phyloP scores from a whole-genome alignment of 2,113 vertebrate species.

The Sapajus apella region DNA sequence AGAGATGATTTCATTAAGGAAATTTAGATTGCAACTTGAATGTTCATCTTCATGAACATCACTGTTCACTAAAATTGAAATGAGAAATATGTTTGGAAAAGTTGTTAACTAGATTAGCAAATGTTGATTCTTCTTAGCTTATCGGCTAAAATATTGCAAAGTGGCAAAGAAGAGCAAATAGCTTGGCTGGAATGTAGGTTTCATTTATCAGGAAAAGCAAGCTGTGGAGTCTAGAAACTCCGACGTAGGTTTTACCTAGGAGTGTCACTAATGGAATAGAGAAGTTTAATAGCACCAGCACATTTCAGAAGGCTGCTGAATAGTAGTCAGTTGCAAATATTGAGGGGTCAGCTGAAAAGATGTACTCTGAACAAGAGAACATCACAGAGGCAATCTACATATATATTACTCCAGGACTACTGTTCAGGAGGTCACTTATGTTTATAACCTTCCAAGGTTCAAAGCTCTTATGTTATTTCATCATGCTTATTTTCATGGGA shows the following conservation, averaged over 20 bases:
- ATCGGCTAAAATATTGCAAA: background rate
- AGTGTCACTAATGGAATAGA: constrained; percentile 43
- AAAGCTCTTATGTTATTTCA: background rate
- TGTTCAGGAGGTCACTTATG: no score
- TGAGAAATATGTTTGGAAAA: background rate
- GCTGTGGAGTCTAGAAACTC: constrained; percentile 64
- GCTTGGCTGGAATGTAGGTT: constrained; percentile 1
- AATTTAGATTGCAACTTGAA: background rate
- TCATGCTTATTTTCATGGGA: background rate
- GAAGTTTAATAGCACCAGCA: background rate
- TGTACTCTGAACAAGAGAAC: background rate
- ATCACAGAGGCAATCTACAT: background rate
- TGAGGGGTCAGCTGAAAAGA: background rate
- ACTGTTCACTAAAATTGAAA: constrained; percentile 12
- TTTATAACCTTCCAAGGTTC: background rate
- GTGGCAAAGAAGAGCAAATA: background rate
- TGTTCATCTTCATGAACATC: background rate
- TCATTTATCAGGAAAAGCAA: constrained; percentile 57
- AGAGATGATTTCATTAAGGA: background rate
- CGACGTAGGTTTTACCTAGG: constrained; percentile 29
- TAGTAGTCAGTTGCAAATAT: background rate
- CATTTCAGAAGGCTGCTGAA: background rate
- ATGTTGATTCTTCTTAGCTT: background rate
- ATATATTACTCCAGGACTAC: background rate
- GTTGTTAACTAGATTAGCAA: background rate